These are phyloP conservation scores for Pteria penguin DNA, from an alignment of 2,888 invertebrate genomes.

Conservation along the genomic window DNA sequence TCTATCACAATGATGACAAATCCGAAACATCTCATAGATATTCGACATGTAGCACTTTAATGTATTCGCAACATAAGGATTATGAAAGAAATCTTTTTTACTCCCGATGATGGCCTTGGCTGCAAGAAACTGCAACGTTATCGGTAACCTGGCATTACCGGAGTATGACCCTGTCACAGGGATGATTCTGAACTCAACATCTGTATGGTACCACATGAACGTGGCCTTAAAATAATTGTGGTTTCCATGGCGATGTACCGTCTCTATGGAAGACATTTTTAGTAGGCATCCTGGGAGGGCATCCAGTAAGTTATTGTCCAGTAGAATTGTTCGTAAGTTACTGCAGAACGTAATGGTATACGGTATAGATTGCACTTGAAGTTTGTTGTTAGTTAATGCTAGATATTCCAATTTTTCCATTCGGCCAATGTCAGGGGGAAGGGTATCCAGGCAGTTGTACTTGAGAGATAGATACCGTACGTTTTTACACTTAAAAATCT, in stretches of 20 bases:
- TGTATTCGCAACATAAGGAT: conserved; percentile 75
- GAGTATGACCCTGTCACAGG: conserved; percentile 64
- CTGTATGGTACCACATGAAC: conserved; percentile 82
- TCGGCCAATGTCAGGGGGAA: conserved; percentile 81
- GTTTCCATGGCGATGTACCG: conserved; percentile 82
- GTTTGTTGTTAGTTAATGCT: conserved; percentile 81
- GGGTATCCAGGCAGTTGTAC: conserved; percentile 79
- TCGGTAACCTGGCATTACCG: conserved; percentile 50
- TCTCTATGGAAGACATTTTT: conserved; percentile 79
- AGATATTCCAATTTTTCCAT: conserved; percentile 79
- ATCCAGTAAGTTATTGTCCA: conserved; percentile 81
- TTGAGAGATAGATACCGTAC: conserved; percentile 80
- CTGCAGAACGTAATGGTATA: conserved; percentile 80
- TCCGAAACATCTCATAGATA: conserved; percentile 79
- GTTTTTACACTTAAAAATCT: conserved; percentile 81
- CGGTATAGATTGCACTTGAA: conserved; percentile 81
- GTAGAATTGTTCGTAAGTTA: conserved; percentile 77
- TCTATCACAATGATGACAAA: conserved; percentile 79
- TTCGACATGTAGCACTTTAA: conserved; percentile 80
- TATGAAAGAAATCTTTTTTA: conserved; percentile 79
- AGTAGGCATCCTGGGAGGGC: conserved; percentile 81
- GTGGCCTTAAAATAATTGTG: conserved; percentile 82
- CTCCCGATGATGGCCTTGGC: conserved; percentile 79
- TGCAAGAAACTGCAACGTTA: conserved; percentile 77
- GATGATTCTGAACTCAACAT: conserved; percentile 80